Conservation (phyloP, 2,113 vertebrate species). For the Myocastor coypus region DNA sequence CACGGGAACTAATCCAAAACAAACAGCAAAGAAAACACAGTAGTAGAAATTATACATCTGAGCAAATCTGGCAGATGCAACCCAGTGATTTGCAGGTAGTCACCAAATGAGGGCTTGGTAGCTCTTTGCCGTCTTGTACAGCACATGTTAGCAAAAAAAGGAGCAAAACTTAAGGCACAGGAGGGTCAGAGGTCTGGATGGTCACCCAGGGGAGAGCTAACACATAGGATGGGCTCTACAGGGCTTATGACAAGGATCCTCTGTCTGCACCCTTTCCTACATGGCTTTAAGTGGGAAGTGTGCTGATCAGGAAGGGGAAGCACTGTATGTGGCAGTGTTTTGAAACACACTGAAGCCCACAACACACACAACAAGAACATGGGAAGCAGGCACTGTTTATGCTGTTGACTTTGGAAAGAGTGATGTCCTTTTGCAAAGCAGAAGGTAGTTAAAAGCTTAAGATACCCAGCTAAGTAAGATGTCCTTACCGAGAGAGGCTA, state of each 20-base stretch:
- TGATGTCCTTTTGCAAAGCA: not conserved
- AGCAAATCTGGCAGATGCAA: not conserved
- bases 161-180: not conserved
- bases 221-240: accelerated
- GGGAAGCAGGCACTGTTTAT: not conserved
- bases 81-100: not conserved
- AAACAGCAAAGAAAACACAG: not conserved
- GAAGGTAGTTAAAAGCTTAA: not conserved
- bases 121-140: not conserved
- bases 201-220: not conserved
- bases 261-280: not conserved
- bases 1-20: not conserved
- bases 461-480: not conserved
- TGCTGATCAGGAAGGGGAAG: not conserved
- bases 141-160: not conserved
- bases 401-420: not conserved
- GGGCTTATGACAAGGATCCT: not conserved
- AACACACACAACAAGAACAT: not conserved
- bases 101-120: not conserved
- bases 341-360: not conserved
- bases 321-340: not conserved
- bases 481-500: constrained; percentile 36
- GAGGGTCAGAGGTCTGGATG: not conserved
- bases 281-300: not conserved
- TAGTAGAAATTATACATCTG: not conserved